Base-by-base conservation (phyloP, 2,888 invertebrate genomes). In the Dicycla oo region DNA sequence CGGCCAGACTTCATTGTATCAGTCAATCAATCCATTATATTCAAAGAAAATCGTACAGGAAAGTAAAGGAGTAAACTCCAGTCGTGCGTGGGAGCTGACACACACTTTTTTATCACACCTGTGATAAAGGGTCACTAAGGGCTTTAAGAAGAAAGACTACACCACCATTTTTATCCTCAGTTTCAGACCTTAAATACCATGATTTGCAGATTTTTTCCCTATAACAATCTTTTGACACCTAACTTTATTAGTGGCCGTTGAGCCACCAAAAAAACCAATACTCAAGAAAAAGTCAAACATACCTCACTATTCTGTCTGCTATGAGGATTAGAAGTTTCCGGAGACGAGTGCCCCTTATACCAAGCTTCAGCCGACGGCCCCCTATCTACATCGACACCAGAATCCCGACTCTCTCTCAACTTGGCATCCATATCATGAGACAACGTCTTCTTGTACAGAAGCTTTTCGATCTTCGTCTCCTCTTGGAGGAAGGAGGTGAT, bases 231-330 rank as follows among this genome's bases (percentile, higher is more conserved):
- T 30, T 30, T 34, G 34, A 34, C 34, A 34, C 34, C 4, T 34
- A 34, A 34, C 34, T 34, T 34, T 34, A 34, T 34, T 34, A 3
- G 34, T 34, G 4, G 34, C 34, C 34, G 3, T 34, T 34, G 34
- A 34, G 34, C 34, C 34, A 4, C 2, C 3, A 34, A 34, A 34
- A 34, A 8, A 43, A 47, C 1, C 3, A 47, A 47, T 10, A n/a
- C 4, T n/a, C 4, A 23, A 4, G 51, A 23, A 49, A 49, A 26
- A 53, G 18, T 6, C 18, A 23, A 58, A 83, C 86, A 86, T 88
- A 97, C 97, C 93, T 98, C 98, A 92, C 98, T 98, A 88, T 98
- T 98, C 90, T 98, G 98, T 86, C 98, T 97, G 88, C 98, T 98
- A 88, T 98, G 98, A 85, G 97, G 97, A 86, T 96, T 97, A 0